These are phyloP conservation scores for Eustalomyia histrio DNA, from an alignment of 2,888 invertebrate genomes.

Conservation along the genomic window DNA sequence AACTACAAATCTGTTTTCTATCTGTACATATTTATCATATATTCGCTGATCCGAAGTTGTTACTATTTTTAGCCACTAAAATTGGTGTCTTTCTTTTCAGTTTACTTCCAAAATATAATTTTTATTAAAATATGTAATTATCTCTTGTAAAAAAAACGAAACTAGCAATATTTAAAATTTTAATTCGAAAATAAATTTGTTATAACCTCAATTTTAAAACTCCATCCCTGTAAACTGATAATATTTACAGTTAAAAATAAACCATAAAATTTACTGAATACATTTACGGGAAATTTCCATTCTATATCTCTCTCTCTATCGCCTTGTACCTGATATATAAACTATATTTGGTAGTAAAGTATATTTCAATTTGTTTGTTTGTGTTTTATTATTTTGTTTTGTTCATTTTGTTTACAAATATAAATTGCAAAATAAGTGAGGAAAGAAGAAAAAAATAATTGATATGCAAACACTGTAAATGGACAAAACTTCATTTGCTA, in stretches of 20 bases:
- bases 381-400: background rate
- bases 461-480: conserved; percentile 19
- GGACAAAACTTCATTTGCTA: conserved; percentile 14
- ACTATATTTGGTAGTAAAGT: conserved; percentile 24
- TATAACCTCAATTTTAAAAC: background rate
- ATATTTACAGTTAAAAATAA: background rate
- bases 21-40: no score
- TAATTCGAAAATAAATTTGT: no score
- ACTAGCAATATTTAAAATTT: no score
- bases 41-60: no score
- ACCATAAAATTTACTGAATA: conserved; percentile 12
- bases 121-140: no score
- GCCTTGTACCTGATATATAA: background rate
- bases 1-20: no score
- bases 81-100: no score
- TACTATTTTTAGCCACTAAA: no score
- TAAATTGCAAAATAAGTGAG: conserved; percentile 4
- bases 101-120: no score
- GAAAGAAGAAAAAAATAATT: background rate
- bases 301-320: no score
- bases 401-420: conserved; percentile 6
- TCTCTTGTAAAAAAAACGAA: no score
- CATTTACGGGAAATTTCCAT: background rate
- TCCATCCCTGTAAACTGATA: background rate
- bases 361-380: conserved; percentile 7